Evolutionary conservation across 2,888 invertebrate species (phyloP), one percentile per base, ranked within the genome.

Genomic region (Mechanitis messenoides): DNA sequence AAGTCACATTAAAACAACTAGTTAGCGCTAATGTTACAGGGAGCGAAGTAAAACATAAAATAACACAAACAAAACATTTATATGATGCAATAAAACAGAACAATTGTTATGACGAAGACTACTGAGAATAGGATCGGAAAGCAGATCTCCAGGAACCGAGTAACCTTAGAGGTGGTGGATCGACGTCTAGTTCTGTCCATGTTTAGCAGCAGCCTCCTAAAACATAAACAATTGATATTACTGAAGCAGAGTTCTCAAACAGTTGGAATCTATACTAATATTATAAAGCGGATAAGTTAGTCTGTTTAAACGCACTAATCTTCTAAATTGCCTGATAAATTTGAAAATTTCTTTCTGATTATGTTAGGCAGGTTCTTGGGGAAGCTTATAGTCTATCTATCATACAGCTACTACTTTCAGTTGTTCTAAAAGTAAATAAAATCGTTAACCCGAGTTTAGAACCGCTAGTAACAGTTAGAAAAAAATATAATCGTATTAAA

Each of bases 131-230:
- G 67, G 46, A 87, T 69, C 2, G 89, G 87, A 68, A 87, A 87
- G 72, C 83, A 87, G 38, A 72, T 74, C 67, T 88, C 86, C 11
- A 89, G 69, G 46, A 78, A 67, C 33, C 68, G 64, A 61, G 74
- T 74, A 70, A 81, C 63, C n/a, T 84, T 75, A 20, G 75, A 68
- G 56, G 71, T 73, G 55, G 75, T 65, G 7, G 79, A 72, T 11
- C 77, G 74, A 2, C 76, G 68, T 11, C 71, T 62, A 7, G 47
- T 33, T 59, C 67, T 71, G 67, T 84, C 82, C 84, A 81, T 79
- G 58, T 33, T 61, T 78, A 87, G 70, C 88, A 89, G 80, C 88
- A 89, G 67, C 85, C 85, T 20, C 85, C 87, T 87, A 9, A 53
- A 58, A 45, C 2, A 57, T 28, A n/a, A 45, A 35, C 12, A 57